Evolutionary conservation across 2,113 vertebrate genomes (phyloP).

Genomic region (Motacilla alba): DNA sequence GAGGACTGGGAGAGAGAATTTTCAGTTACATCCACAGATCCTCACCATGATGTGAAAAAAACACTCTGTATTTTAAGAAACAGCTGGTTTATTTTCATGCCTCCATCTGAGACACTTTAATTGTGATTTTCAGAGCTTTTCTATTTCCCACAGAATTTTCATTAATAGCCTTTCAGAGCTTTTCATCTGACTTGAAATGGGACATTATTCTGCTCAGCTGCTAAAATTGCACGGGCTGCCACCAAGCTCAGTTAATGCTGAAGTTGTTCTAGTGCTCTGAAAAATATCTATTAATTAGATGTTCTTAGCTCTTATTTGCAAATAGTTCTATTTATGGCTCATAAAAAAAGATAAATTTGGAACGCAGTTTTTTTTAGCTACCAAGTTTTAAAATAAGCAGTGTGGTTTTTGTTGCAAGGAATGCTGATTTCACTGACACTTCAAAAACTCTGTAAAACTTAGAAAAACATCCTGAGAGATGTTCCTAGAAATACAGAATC

Average conservation of each 20-base stretch:
- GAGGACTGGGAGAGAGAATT: background rate
- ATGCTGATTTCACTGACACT: background rate
- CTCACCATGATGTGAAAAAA: background rate
- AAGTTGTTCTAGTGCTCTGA: background rate
- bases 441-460: background rate
- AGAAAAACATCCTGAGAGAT: background rate
- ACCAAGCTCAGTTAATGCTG: background rate
- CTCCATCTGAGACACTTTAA: background rate
- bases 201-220: background rate
- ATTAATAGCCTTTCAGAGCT: background rate
- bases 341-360: background rate
- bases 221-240: background rate
- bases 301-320: background rate
- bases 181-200: background rate
- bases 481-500: background rate
- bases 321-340: background rate
- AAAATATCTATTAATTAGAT: background rate
- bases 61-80: background rate
- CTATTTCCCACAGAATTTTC: background rate
- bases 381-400: background rate
- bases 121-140: background rate
- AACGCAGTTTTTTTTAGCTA: background rate
- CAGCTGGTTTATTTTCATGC: background rate
- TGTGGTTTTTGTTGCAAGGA: background rate
- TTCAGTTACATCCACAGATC: background rate